Percentiles rank a stretch among this genome's conserved stretches.
phyloP scores from a whole-genome alignment of 1,140 invertebrate genomes.

The Conopomorpha cramerella region DNA sequence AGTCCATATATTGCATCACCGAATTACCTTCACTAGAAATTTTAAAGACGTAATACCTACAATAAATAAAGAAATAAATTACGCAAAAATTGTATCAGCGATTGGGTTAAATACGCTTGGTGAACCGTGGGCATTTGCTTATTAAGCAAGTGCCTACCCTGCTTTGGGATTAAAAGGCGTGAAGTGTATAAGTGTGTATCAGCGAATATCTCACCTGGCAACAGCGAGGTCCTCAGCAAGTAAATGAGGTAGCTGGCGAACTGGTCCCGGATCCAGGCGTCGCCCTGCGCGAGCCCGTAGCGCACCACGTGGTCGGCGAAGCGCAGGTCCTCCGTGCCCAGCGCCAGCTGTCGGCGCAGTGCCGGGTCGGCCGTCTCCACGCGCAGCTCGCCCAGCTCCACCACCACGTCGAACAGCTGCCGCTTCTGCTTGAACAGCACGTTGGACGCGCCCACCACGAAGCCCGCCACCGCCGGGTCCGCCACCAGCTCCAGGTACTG shows the following conservation, averaged over 20 bases:
- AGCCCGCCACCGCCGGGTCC: constrained; percentile 87
- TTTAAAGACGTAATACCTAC: too few relatives aligned
- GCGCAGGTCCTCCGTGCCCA: constrained; percentile 93
- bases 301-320: constrained; percentile 94
- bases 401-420: constrained; percentile 88
- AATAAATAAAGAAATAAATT: too few relatives aligned
- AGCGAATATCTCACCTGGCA: constrained; percentile 78
- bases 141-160: too few relatives aligned
- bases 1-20: too few relatives aligned
- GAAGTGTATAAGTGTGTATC: too few relatives aligned
- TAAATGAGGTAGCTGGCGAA: constrained; percentile 92
- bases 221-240: constrained; percentile 79
- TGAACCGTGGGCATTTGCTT: too few relatives aligned
- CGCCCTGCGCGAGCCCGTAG: constrained; percentile 80
- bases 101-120: too few relatives aligned
- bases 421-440: constrained; percentile 95
- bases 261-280: constrained; percentile 93
- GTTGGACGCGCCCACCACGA: constrained; percentile 96
- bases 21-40: too few relatives aligned
- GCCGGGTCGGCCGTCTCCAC: constrained; percentile 89
- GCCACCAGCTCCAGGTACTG: constrained; percentile 92
- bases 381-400: constrained; percentile 87
- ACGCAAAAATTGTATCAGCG: too few relatives aligned
- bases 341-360: constrained; percentile 78
- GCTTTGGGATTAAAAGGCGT: too few relatives aligned